phyloP scores from a whole-genome alignment of 2,797 vertebrate genomes.

The Cryptoblepharus egeriae region DNA sequence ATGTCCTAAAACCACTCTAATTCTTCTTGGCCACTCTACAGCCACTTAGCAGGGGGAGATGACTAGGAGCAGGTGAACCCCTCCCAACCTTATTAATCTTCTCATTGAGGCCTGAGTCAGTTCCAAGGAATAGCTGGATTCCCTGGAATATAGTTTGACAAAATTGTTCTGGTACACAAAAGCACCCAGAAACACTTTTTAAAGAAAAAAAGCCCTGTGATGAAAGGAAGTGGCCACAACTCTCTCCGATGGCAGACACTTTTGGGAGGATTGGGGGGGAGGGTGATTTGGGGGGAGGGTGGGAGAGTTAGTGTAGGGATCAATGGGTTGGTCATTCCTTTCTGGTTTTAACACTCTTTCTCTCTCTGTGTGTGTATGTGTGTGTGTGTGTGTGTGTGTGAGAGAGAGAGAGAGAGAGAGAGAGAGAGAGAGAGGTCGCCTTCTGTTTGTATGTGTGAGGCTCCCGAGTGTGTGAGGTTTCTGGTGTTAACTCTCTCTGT shows the following conservation, averaged over 20 bases:
- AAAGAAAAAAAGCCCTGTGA: not conserved
- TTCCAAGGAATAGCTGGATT: not conserved
- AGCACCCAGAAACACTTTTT: not conserved
- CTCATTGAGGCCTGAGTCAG: not conserved
- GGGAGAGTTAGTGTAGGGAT: not conserved
- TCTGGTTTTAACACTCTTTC: too few species aligned
- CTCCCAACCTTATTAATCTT: not conserved
- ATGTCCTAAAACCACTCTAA: not conserved
- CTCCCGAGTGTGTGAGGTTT: too few species aligned
- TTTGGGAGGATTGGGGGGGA: too few species aligned
- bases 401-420: too few species aligned
- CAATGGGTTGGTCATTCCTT: not conserved
- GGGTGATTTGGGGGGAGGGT: too few species aligned
- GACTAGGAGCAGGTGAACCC: not conserved
- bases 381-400: too few species aligned
- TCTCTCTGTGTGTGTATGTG: too few species aligned
- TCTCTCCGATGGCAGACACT: not conserved
- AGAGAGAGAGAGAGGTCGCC: too few species aligned
- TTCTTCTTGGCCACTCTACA: too few species aligned
- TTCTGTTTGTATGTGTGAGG: too few species aligned
- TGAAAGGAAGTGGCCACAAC: not conserved
- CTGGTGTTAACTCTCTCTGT: too few species aligned
- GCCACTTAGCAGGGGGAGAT: not conserved
- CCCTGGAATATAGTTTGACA: not conserved
- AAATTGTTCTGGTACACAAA: not conserved